Base-by-base conservation (phyloP, 2,888 invertebrate genomes). In the Epinotia ramella region DNA sequence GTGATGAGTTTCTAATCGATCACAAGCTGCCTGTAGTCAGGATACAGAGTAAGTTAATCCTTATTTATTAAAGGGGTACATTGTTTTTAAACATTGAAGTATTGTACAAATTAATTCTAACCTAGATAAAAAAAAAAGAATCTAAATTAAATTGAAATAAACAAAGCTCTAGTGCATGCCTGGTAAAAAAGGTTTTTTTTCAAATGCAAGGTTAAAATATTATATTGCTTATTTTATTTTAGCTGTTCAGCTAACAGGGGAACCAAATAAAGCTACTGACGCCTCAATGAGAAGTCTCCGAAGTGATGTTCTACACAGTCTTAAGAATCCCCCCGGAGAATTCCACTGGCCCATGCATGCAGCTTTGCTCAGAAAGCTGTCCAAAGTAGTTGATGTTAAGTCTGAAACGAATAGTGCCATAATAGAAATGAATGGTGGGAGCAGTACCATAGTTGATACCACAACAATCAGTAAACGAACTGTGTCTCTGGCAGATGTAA, bases 11-110 rank as follows among this genome's bases (percentile, higher is more conserved):
- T 84, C 95, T 96, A 81, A 96, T 98, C 82, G 97, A 97, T 86
- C 97, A 97, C 88, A 96, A 96, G 82, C 92, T 98, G 82, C 95
- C 96, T 82, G 95, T 98, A 77, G 95, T 96, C 73, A 96, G 97
- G 86, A 95, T 97, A 88, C 97, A 97, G 95, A 97, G 97, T 97
- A 94, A 95, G 96, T 95, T 28, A 16, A n/a, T 13, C 60, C 5
- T 56, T 66, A 65, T 18, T 44, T 65, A 73, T 11, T 18, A 65
- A 59, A 33, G 33, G 33, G 33, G 33, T 33, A 7, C 7, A 33
- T 33, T 33, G 33, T 33, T 6, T 7, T 33, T 33, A 33, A 33
- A 33, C 7, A 33, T 33, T 33, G 6, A 7, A 40, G 40, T 40
- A 40, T 40, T 40, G 40, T 40, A 40, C 40, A 40, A 3, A 40